phyloP scores from a whole-genome alignment of 2,113 vertebrate species.

The Podilymbus podiceps region DNA sequence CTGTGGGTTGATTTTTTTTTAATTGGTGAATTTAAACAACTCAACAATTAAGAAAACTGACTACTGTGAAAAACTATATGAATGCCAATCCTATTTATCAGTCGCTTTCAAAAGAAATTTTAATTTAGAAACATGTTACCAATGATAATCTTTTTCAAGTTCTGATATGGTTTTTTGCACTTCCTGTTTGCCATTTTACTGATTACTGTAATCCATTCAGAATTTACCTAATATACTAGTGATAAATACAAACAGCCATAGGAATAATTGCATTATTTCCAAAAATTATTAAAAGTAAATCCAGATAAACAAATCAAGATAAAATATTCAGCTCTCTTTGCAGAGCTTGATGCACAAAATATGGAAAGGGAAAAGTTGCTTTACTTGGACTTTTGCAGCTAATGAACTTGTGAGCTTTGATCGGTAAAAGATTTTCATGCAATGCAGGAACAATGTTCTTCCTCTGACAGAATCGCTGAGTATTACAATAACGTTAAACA shows the following conservation, averaged over 20 bases:
- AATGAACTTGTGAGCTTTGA: neutral
- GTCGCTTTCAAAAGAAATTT: neutral
- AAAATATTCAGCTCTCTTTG: neutral
- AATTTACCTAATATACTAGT: neutral
- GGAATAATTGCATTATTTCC: neutral
- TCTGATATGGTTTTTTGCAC: neutral
- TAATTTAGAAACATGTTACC: neutral
- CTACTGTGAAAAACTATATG: neutral
- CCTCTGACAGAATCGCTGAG: neutral
- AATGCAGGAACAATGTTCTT: neutral
- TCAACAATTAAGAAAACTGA: neutral
- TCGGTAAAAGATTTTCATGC: accelerated
- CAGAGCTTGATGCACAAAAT: neutral
- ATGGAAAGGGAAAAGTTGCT: neutral
- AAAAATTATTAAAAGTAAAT: neutral
- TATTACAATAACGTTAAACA: neutral
- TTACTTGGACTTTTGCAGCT: neutral
- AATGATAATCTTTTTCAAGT: neutral
- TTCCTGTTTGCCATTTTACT: neutral
- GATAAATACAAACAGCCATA: neutral
- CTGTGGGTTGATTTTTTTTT: neutral
- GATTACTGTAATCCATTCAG: neutral
- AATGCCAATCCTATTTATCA: neutral
- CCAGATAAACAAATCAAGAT: neutral
- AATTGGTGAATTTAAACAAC: neutral